Conservation (phyloP, 1,140 invertebrate genomes). For the Telenomus remus region DNA sequence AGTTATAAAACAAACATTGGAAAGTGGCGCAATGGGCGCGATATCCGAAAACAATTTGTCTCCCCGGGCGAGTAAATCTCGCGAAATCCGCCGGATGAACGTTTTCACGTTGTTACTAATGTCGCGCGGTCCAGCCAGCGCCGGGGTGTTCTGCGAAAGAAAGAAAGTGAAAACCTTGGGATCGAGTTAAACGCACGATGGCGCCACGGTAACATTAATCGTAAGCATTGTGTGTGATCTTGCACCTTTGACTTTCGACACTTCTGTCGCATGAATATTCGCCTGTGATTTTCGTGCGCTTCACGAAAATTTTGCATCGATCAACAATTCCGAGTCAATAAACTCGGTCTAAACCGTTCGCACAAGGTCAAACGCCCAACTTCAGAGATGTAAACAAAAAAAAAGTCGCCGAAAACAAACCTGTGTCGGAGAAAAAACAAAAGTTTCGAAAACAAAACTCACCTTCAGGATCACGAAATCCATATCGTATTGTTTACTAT, state of each 20-base stretch:
- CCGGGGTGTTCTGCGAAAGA: slow-evolving; percentile 27
- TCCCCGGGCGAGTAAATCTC: slow-evolving; percentile 9
- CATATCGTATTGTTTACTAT: slow-evolving; percentile 22
- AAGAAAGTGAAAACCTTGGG: slow-evolving; percentile 53
- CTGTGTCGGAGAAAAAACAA: background rate
- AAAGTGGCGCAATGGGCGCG: background rate
- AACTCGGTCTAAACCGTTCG: too few species aligned
- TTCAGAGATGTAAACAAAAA: background rate
- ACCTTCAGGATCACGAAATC: slow-evolving; percentile 54
- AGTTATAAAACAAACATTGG: slow-evolving; percentile 53
- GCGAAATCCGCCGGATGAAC: slow-evolving; percentile 31
- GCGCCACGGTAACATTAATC: slow-evolving; percentile 50
- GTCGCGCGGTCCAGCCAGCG: slow-evolving; percentile 6
- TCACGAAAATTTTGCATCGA: background rate
- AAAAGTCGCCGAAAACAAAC: too few species aligned
- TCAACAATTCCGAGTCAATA: background rate
- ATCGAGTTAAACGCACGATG: slow-evolving; percentile 32
- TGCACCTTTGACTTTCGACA: slow-evolving; percentile 45
- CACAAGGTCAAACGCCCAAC: background rate
- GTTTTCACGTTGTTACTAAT: slow-evolving; percentile 28
- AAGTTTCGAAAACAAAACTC: slow-evolving; percentile 14
- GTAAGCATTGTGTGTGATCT: slow-evolving; percentile 45
- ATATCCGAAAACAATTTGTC: slow-evolving; percentile 36
- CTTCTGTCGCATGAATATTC: slow-evolving; percentile 35
- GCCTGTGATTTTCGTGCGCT: slow-evolving; percentile 17